Evolutionary conservation across 2,888 invertebrate species (phyloP), one percentile per base, ranked within the genome.

Genomic region (Pardosa pseudoannulata): DNA sequence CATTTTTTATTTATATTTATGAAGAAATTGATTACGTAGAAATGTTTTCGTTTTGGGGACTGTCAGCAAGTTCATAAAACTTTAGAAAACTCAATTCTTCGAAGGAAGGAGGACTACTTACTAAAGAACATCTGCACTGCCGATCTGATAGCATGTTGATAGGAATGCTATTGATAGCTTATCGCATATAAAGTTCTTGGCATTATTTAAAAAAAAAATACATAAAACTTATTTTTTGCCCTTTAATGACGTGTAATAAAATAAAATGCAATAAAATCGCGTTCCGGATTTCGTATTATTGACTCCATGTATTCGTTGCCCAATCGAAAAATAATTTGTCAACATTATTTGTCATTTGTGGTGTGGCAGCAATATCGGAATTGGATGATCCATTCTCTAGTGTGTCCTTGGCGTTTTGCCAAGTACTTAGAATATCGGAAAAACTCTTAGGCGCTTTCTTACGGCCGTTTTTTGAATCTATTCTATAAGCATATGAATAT

Each of bases 311-410:
- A 65, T 65, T 65, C 65, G 29, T 65, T 65, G 29, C 31, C 65
- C 31, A 29, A 65, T 65, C 65, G 65, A 65, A 65, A 65, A 65
- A 65, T 65, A 65, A 31, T 65, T 65, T 65, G 31, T 65, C 65
- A 65, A 65, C 29, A 31, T 29, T 29, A 31, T 65, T 65, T 65
- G 65, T 65, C 65, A 65, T 65, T 65, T 65, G 65, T 65, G 65
- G 65, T 31, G 65, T 65, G 65, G 65, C 65, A 65, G 29, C 65
- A 31, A 31, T 65, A 65, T 65, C 65, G 65, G 65, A 65, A 65
- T 65, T 65, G 31, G 65, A 65, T 65, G 31, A 31, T 31, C 29
- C 65, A 31, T 65, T 65, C 65, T 31, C 65, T 31, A 29, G 29
- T 62, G 13, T 31, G 31, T 31, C 65, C 65, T 31, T 65, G 65